Conservation (phyloP, 2,797 vertebrate species). For the Hydrocynus forskahlii region DNA sequence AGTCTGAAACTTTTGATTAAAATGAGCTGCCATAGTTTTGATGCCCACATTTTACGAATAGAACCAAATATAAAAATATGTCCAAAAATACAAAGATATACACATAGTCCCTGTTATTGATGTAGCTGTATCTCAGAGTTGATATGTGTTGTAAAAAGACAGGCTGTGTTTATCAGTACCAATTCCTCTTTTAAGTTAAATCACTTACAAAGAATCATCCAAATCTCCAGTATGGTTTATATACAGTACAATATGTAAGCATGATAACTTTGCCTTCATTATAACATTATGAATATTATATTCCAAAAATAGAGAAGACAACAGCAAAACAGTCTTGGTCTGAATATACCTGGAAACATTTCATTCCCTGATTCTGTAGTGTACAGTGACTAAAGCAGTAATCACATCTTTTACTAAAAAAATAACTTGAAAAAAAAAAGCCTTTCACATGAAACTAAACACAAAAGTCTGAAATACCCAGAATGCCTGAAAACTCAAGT, state of each 20-base stretch:
- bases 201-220: constrained; percentile 3
- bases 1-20: constrained; percentile 55
- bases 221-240: neutral
- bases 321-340: constrained; percentile 30
- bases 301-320: neutral
- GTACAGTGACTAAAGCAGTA: neutral
- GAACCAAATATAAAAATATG: constrained; percentile 57
- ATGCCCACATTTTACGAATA: constrained; percentile 47
- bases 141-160: neutral
- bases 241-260: neutral
- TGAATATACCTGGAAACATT: constrained; percentile 31
- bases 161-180: neutral
- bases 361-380: constrained; percentile 43
- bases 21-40: constrained; percentile 70
- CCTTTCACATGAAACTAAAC: constrained; percentile 7
- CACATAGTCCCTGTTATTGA: constrained; percentile 42
- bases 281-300: neutral
- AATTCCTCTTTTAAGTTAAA: neutral
- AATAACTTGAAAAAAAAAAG: neutral
- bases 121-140: neutral
- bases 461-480: constrained; percentile 19
- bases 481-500: neutral
- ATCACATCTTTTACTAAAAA: neutral
- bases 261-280: neutral
- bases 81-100: constrained; percentile 70